A percentile compares a stretch with the other conserved stretches of the same genome.
Conservation (phyloP, 2,797 vertebrate species). For the Neosilurus hyrtlii region DNA sequence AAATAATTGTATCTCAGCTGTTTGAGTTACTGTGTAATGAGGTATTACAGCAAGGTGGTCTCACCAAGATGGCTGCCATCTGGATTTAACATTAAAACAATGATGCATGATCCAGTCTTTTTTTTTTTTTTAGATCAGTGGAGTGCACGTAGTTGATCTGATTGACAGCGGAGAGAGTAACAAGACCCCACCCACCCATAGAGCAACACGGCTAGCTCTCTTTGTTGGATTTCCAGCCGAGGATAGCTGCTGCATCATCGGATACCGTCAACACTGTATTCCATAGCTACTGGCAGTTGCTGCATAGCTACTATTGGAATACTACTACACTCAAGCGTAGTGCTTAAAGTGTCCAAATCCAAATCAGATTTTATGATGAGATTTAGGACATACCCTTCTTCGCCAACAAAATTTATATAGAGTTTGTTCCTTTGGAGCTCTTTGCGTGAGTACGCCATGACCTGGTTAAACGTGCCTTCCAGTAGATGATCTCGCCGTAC, state of each 20-base stretch:
- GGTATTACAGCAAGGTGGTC: no score
- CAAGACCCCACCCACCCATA: background rate
- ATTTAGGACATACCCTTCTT: conserved; percentile 79
- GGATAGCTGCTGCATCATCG: background rate
- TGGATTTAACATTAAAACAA: no score
- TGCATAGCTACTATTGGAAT: background rate
- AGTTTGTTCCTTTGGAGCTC: conserved; percentile 89
- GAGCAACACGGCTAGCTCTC: background rate
- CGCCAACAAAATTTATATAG: conserved; percentile 85
- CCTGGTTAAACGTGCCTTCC: conserved; percentile 88
- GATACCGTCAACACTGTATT: background rate
- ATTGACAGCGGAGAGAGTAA: background rate
- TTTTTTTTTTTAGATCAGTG: no score
- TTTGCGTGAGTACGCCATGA: conserved; percentile 88
- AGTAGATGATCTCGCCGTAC: conserved; percentile 84
- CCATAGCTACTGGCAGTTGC: background rate
- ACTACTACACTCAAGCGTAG: background rate
- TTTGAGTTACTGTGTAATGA: no score
- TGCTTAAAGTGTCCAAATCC: background rate
- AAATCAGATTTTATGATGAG: background rate
- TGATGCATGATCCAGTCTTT: no score
- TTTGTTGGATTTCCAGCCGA: background rate
- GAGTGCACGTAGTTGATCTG: background rate
- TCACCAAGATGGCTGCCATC: no score
- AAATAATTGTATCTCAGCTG: no score